Evolutionary conservation across 2,797 vertebrate genomes (phyloP).

Genomic region (Sebastes dallii): DNA sequence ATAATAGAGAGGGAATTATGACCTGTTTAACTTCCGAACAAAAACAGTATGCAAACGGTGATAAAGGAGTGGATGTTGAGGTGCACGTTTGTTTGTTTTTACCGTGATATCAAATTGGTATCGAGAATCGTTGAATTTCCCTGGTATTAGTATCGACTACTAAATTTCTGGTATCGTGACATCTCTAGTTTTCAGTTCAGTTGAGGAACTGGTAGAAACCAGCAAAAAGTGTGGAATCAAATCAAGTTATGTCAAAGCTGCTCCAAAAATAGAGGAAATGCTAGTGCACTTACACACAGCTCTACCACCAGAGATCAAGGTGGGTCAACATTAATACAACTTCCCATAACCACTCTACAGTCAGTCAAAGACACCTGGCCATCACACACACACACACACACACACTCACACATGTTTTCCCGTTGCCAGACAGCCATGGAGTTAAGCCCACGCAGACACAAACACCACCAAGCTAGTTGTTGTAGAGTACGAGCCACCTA

Average conservation of each 20-base stretch:
- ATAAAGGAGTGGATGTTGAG: too few relatives aligned
- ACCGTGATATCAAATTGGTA: too few relatives aligned
- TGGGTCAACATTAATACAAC: background rate
- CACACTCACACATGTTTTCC: background rate
- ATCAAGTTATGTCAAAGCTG: background rate
- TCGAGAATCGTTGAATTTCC: too few relatives aligned
- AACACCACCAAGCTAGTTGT: background rate
- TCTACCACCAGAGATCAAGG: background rate
- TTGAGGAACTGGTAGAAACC: background rate
- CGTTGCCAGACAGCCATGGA: background rate
- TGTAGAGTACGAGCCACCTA: background rate
- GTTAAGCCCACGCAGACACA: background rate
- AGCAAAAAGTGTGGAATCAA: background rate
- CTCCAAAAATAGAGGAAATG: background rate
- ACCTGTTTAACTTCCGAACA: too few relatives aligned
- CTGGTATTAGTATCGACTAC: too few relatives aligned
- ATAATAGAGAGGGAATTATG: too few relatives aligned
- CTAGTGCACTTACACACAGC: background rate
- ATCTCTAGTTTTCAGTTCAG: background rate
- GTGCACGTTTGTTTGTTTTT: too few relatives aligned
- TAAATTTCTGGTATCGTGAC: too few relatives aligned
- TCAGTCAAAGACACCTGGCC: background rate
- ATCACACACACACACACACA: background rate
- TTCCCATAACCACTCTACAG: too few relatives aligned
- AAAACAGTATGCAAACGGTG: too few relatives aligned